These are phyloP conservation scores for Scolopax rusticola DNA, from an alignment of 2,797 vertebrate species.

Conservation along the genomic window DNA sequence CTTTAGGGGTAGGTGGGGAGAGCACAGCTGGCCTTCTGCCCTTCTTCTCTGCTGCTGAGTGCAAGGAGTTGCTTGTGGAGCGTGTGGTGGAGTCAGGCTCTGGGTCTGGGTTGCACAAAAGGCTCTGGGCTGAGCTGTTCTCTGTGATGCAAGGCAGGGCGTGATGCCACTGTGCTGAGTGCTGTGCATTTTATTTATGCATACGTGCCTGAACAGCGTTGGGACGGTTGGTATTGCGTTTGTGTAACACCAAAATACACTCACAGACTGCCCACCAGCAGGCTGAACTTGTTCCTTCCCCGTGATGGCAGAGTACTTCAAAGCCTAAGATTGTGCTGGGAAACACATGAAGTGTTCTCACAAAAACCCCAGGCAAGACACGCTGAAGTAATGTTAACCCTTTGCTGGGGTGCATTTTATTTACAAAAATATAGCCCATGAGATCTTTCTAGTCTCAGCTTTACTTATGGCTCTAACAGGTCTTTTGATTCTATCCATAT, in stretches of 20 bases:
- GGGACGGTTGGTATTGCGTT: fast-evolving
- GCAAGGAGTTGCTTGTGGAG: neutral
- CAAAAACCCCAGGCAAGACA: neutral
- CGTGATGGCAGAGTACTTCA: neutral
- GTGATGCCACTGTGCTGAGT: neutral
- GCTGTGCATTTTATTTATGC: neutral
- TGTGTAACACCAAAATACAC: neutral
- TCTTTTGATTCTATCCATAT: neutral
- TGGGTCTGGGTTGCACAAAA: neutral
- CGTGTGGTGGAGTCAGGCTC: neutral
- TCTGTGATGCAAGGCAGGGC: neutral
- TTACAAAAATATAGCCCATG: neutral
- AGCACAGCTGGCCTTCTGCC: neutral
- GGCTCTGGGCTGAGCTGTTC: neutral
- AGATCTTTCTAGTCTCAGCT: neutral
- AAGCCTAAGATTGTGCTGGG: neutral
- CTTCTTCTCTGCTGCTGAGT: neutral
- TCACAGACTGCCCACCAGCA: neutral
- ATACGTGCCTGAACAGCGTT: fast-evolving
- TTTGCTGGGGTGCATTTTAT: neutral
- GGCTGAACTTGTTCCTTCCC: neutral
- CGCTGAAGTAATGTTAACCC: neutral
- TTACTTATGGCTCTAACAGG: neutral
- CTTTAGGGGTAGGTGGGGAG: neutral
- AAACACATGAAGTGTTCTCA: neutral